phyloP scores from a whole-genome alignment of 92 coral and sea anemone genomes.

The Siderastrea radians region DNA sequence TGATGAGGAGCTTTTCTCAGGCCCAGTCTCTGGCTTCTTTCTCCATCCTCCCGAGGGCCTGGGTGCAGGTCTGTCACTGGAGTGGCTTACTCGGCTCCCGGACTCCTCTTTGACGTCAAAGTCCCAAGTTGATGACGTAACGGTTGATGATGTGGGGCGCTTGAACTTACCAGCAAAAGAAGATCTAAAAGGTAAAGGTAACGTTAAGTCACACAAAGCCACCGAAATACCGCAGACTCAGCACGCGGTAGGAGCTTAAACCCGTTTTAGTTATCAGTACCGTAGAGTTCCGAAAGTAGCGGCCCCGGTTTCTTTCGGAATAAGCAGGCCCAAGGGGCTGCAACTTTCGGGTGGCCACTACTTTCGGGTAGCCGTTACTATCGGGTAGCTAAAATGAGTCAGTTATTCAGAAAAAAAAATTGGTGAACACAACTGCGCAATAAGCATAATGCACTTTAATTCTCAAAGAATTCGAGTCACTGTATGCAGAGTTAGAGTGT shows the following conservation, averaged over 20 bases:
- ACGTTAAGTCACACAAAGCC: not conserved
- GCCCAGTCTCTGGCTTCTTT: slow-evolving; percentile 64
- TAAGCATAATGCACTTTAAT: too few relatives aligned
- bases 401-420: too few relatives aligned
- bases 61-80: slow-evolving; percentile 35
- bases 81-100: slow-evolving; percentile 16
- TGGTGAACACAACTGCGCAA: too few relatives aligned
- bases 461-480: too few relatives aligned
- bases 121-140: slow-evolving; percentile 69
- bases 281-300: too few relatives aligned
- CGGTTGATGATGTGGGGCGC: slow-evolving; percentile 69
- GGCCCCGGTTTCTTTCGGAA: too few relatives aligned
- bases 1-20: slow-evolving; percentile 20
- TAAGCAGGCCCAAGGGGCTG: too few relatives aligned
- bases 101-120: slow-evolving; percentile 38
- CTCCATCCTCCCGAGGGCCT: slow-evolving; percentile 92
- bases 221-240: not conserved
- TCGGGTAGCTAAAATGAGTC: too few relatives aligned
- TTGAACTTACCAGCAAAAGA: slow-evolving; percentile 69
- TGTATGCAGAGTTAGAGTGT: too few relatives aligned
- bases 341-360: too few relatives aligned
- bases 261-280: too few relatives aligned
- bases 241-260: not conserved
- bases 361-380: too few relatives aligned
- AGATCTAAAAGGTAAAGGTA: not conserved